Evolutionary conservation across 2,113 vertebrate genomes (phyloP).

Genomic region (Leptocoma aspasia): DNA sequence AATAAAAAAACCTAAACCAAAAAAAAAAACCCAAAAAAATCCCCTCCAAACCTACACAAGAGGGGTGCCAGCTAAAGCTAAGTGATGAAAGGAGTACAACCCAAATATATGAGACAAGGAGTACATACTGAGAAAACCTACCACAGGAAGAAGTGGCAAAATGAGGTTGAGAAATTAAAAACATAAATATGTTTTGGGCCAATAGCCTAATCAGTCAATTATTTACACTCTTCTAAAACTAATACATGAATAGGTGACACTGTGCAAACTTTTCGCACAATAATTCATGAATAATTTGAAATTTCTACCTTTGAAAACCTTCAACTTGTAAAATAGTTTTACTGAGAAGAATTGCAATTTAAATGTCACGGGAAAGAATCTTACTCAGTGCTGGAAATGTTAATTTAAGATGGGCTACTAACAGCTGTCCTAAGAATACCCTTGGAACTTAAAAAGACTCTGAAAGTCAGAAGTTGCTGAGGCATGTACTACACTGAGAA

Average conservation of each 20-base stretch:
- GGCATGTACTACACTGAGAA: conserved; percentile 53
- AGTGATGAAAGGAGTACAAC: not conserved
- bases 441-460: conserved; percentile 3
- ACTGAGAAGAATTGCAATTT: not conserved
- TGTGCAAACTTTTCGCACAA: conserved; percentile 6
- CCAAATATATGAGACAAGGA: not conserved
- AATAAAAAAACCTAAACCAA: not conserved
- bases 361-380: not conserved
- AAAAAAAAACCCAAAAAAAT: not conserved
- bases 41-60: not conserved
- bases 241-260: conserved; percentile 38
- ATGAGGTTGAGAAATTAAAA: not conserved
- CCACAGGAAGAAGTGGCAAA: not conserved
- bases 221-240: not conserved
- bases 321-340: not conserved
- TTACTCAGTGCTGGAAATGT: not conserved
- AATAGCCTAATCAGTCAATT: not conserved
- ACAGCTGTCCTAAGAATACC: not conserved
- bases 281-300: not conserved
- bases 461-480: conserved; percentile 53
- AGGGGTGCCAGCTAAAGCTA: not conserved
- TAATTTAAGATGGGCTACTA: not conserved
- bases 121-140: conserved; percentile 1
- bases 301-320: not conserved
- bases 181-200: not conserved